Evolutionary conservation across 1,140 invertebrate genomes (phyloP).

Genomic region (Cepaea nemoralis): DNA sequence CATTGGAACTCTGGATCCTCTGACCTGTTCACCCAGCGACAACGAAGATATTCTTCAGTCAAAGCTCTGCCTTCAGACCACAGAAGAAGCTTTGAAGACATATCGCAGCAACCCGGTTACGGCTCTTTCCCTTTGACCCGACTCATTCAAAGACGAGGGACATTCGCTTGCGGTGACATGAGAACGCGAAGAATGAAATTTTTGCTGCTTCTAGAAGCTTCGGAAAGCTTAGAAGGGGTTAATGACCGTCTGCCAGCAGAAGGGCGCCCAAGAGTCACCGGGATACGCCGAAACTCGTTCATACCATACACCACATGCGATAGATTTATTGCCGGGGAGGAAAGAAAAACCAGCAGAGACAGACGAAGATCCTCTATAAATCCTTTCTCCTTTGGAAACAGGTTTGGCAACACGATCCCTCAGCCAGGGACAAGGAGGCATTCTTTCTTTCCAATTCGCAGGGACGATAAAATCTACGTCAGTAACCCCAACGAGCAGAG

Average conservation of each 20-base stretch:
- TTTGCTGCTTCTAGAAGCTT: constrained; percentile 31
- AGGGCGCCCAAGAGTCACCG: neutral
- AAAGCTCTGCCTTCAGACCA: constrained; percentile 19
- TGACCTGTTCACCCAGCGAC: constrained; percentile 7
- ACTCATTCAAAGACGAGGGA: constrained; percentile 31
- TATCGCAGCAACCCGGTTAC: neutral
- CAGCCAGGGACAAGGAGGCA: constrained; percentile 22
- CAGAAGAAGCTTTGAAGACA: neutral
- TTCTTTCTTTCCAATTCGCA: constrained; percentile 28
- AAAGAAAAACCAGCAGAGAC: constrained; percentile 20
- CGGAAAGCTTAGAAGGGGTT: constrained; percentile 25
- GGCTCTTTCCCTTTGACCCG: constrained; percentile 33
- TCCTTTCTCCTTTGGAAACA: constrained; percentile 8
- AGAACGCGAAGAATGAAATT: constrained; percentile 38
- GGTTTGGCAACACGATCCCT: constrained; percentile 12
- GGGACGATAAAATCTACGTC: constrained; percentile 26
- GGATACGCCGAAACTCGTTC: constrained; percentile 21
- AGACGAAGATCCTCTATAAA: constrained; percentile 35
- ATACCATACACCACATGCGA: constrained; percentile 25
- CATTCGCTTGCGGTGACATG: constrained; percentile 39
- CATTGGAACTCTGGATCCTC: constrained; percentile 35
- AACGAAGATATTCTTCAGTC: constrained; percentile 33
- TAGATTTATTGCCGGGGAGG: constrained; percentile 18
- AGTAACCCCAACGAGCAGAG: constrained; percentile 18
- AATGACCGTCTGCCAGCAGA: neutral